Evolutionary conservation across 2,113 vertebrate genomes (phyloP).

Genomic region (Haemorhous mexicanus): DNA sequence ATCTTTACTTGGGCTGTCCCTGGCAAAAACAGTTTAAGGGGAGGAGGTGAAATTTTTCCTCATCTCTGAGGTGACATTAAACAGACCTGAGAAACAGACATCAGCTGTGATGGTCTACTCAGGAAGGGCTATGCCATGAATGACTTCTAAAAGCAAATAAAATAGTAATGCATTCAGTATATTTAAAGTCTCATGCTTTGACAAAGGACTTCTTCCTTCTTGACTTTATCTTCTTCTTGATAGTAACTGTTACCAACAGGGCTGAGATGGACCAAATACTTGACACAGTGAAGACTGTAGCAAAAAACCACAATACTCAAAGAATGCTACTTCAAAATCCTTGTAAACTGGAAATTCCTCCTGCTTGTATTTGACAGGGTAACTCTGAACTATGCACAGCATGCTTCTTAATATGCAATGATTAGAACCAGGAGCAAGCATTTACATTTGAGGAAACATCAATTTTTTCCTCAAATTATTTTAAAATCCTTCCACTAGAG

Average conservation of each 20-base stretch:
- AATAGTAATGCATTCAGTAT: neutral
- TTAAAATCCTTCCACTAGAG: neutral
- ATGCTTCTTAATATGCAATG: neutral
- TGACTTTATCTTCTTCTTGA: constrained; percentile 9
- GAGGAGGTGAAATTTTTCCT: constrained; percentile 15
- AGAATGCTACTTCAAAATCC: neutral
- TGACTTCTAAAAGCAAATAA: constrained; percentile 34
- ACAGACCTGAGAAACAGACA: constrained; percentile 35
- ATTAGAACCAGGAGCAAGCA: neutral
- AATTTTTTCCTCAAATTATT: neutral
- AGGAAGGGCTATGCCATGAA: neutral
- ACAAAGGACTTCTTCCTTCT: neutral
- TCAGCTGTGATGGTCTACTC: neutral
- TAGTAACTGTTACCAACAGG: neutral
- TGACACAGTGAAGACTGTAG: neutral
- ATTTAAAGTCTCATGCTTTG: neutral
- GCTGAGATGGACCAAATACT: neutral
- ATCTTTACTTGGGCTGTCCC: constrained; percentile 6
- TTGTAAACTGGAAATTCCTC: neutral
- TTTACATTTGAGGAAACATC: neutral
- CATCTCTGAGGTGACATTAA: constrained; percentile 39
- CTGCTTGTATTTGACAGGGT: neutral
- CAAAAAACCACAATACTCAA: neutral
- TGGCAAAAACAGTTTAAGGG: neutral
- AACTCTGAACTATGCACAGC: neutral